phyloP scores from a whole-genome alignment of 1,140 invertebrate species.

The Mizuhopecten yessoensis region DNA sequence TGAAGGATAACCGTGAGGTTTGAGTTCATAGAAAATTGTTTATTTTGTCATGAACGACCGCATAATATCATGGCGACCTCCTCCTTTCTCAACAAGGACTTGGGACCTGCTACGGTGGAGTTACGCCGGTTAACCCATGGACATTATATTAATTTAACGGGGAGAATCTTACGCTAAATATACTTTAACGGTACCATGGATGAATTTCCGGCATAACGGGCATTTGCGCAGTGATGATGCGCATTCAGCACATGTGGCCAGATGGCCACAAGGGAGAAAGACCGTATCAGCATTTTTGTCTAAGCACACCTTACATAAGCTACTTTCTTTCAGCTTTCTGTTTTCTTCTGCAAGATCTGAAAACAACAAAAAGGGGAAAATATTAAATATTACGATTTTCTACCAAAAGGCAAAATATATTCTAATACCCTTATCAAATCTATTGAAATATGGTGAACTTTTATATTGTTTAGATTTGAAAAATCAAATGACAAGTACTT shows the following conservation, averaged over 20 bases:
- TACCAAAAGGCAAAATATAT: no score
- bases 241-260: slow-evolving; percentile 92
- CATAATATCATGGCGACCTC: not conserved
- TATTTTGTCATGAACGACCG: no score
- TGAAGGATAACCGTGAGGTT: no score
- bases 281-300: slow-evolving; percentile 93
- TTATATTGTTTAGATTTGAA: no score
- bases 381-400: no score
- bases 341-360: not conserved
- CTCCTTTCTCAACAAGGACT: slow-evolving; percentile 13
- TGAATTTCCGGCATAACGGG: slow-evolving; percentile 89
- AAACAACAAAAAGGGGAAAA: not conserved
- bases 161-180: slow-evolving; percentile 48
- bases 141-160: no score
- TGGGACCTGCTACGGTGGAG: not conserved
- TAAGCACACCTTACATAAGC: slow-evolving; percentile 95
- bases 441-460: no score
- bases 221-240: slow-evolving; percentile 90
- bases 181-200: slow-evolving; percentile 65
- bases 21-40: no score
- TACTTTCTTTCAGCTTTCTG: slow-evolving; percentile 88
- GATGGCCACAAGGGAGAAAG: slow-evolving; percentile 94
- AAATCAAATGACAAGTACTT: no score
- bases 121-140: not conserved
- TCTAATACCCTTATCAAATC: no score